Base-by-base conservation (phyloP, 1,140 invertebrate genomes). In the Acromyrmex heyeri region DNA sequence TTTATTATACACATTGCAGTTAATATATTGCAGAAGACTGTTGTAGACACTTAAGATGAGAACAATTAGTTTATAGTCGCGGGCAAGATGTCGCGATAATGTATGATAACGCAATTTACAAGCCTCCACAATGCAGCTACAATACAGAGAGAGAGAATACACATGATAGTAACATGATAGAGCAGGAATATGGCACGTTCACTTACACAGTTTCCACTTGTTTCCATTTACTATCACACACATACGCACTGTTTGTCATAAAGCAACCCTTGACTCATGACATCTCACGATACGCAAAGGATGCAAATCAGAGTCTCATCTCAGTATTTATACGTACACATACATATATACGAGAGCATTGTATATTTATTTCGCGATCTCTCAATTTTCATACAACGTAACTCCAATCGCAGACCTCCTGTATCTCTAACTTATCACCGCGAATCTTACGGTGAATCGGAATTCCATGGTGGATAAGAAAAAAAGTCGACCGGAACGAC, bases 71-170 rank as follows among this genome's bases (percentile, higher is more conserved):
- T 75, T 30, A 34, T 18, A 48, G 8, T 34, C 27, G 55, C 24
- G 8, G 38, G 69, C 53, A 55, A 69, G 48, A 81, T 21, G 62
- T 48, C 6, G 27, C 14, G 44, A 79, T 53, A 69, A 69, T 48
- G 38, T 50, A 18, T 34, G 48, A 79, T 70, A 81, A 81, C n/a
- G n/a, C 48, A 79, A 79, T 48, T 78, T 67, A 78, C 34, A 50
- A 59, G 24, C 12, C 38, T 48, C 6, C 1, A 69, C 24, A 53
- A 44, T n/a, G 48, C 48, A 65, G 27, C 12, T 75, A 21, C 53
- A 44, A 59, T 7, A 16, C 18, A 38, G 14, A 8, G 34, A 30
- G 34, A 30, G 27, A 30, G 27, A 30, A 30, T 48, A 57, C 14
- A 59, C 53, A 34, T 30, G 27, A 16, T 18, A 65, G 21, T 48